Base-by-base conservation (phyloP, 2,113 vertebrate species). In the Danio rerio region DNA sequence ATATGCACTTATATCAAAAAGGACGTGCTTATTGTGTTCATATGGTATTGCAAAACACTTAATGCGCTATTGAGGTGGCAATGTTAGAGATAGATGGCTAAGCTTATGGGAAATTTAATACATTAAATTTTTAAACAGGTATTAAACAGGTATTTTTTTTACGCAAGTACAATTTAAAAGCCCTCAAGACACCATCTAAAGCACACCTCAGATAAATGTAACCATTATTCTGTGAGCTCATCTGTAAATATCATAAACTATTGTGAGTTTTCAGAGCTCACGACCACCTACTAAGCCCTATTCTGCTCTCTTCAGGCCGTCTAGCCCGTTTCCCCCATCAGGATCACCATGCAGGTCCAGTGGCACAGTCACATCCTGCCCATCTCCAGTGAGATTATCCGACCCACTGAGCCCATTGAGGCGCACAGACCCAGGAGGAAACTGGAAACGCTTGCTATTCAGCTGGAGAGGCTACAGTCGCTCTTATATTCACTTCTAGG, bases 351-450 rank as follows among this genome's bases (percentile, higher is more conserved):
- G 59, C 88, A 88, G 87, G 90, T 85, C 73, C 20, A 88, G 84
- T 86, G 88, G 89, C 89, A 91, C 88, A 88, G 91, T 89, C 90
- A 92, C 90, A 91, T 92, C 93, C 94, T 93, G 89, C 86, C 90
- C 92, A 91, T 92, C 92, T 84, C 90, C 89, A 90, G 86, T 84
- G 89, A 92, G 91, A 93, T 93, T 94, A 94, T 93, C 88, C 92
- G 91, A 93, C 84, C 88, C 92, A 91, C 85, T 91, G 92, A 93
- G 88, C 90, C 89, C 92, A 93, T 91, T 93, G 90, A 94, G 80
- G 59, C 47, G 3, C 68, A 82, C 84, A 83, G 89, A 90, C 90
- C 86, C 81, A 85, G 86, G 85, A 88, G 86, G 90, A 91, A 93
- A 91, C 90, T 70, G 78, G 89, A 94, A 84, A 87, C 88, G 49